These are phyloP conservation scores for Porites evermanni DNA, from an alignment of 92 coral and sea anemone genomes.

Conservation along the genomic window DNA sequence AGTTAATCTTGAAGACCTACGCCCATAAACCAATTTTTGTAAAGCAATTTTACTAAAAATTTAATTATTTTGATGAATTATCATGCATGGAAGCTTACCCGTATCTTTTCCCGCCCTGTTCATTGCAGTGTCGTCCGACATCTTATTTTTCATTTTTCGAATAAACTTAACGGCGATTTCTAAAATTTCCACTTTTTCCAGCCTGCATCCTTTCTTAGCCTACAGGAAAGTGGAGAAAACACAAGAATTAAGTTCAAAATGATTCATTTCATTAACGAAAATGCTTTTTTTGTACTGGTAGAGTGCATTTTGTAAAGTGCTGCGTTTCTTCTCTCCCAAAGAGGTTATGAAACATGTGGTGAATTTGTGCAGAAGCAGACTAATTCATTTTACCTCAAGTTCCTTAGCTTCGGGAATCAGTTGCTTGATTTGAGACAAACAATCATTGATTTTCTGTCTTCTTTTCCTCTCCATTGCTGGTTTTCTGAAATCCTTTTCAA, in stretches of 20 bases:
- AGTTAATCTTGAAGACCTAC: no score
- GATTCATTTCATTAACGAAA: background rate
- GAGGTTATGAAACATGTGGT: background rate
- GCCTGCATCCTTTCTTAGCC: slow-evolving; percentile 48
- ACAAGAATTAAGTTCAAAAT: background rate
- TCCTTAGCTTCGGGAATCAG: slow-evolving; percentile 52
- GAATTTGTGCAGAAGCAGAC: no score
- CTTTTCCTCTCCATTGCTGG: slow-evolving; percentile 51
- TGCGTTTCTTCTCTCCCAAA: background rate
- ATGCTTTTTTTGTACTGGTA: background rate
- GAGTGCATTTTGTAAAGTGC: background rate
- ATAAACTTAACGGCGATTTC: slow-evolving; percentile 48
- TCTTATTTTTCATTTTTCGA: slow-evolving; percentile 15
- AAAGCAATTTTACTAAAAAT: no score
- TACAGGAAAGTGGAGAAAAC: background rate
- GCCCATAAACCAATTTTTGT: no score
- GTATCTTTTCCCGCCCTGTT: background rate
- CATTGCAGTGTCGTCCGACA: background rate
- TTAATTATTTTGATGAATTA: no score
- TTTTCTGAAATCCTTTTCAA: slow-evolving; percentile 34
- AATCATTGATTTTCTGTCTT: slow-evolving; percentile 40
- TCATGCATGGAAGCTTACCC: background rate
- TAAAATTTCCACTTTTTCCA: slow-evolving; percentile 52
- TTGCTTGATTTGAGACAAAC: slow-evolving; percentile 35
- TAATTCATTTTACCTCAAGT: slow-evolving; percentile 29